A percentile compares a stretch with the other conserved stretches of the same genome.
phyloP scores from a whole-genome alignment of 2,888 invertebrate genomes.

The Atrina japonica region DNA sequence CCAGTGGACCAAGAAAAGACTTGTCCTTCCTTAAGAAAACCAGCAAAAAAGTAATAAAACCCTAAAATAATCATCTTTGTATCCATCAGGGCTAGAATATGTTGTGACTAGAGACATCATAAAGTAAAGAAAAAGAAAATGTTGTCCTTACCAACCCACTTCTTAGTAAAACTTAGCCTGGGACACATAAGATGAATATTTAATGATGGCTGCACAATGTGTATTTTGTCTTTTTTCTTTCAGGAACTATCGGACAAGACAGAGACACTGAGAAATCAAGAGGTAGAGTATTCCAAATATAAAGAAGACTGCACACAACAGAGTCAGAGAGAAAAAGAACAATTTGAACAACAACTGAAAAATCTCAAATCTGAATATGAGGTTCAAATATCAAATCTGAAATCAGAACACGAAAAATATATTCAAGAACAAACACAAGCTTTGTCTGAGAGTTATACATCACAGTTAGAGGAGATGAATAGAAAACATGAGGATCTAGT shows the following conservation, averaged over 20 bases:
- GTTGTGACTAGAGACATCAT: too few species aligned
- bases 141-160: too few species aligned
- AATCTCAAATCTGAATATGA: constrained; percentile 80
- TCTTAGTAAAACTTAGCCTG: too few species aligned
- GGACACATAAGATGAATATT: too few species aligned
- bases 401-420: constrained; percentile 77
- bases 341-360: constrained; percentile 71
- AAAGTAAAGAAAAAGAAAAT: too few species aligned
- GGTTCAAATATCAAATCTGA: constrained; percentile 45
- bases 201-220: too few species aligned
- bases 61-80: too few species aligned
- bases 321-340: constrained; percentile 47
- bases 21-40: too few species aligned
- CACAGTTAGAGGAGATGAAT: constrained; percentile 61
- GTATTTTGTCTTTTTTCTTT: constrained; percentile 11
- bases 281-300: constrained; percentile 45
- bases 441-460: constrained; percentile 56
- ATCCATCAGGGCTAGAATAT: too few species aligned
- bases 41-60: too few species aligned
- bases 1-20: too few species aligned
- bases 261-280: neutral
- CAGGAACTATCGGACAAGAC: constrained; percentile 47
- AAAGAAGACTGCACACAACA: constrained; percentile 51
- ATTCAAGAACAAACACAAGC: constrained; percentile 60
- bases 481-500: constrained; percentile 60